These are phyloP conservation scores for Oreocharis arfaki DNA, from an alignment of 2,113 vertebrate genomes.

Conservation along the genomic window DNA sequence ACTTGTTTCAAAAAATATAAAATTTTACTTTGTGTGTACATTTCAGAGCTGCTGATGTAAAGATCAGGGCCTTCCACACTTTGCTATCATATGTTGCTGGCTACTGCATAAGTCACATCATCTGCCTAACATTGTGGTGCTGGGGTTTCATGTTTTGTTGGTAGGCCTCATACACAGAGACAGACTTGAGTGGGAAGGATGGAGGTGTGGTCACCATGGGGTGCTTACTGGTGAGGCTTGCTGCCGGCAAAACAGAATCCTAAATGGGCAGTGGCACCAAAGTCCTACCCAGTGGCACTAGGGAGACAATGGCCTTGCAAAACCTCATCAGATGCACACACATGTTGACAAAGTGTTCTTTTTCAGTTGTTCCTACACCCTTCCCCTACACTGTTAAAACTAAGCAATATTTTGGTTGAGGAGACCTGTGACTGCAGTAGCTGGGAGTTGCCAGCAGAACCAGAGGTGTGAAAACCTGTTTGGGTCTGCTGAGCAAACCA, in stretches of 20 bases:
- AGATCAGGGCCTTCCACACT: neutral
- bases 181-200: neutral
- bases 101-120: accelerated
- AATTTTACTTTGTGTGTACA: neutral
- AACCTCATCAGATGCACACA: neutral
- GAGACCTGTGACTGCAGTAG: neutral
- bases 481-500: neutral
- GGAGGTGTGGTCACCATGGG: neutral
- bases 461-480: neutral
- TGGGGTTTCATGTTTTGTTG: neutral
- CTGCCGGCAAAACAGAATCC: neutral
- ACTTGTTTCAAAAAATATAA: neutral
- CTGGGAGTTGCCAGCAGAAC: neutral
- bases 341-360: neutral
- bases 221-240: neutral
- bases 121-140: neutral
- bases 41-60: neutral
- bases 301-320: neutral
- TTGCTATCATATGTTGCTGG: accelerated
- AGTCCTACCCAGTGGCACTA: neutral
- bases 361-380: neutral
- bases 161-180: neutral
- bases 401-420: neutral
- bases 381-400: neutral
- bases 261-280: neutral